Evolutionary conservation across 2,113 vertebrate species (phyloP).

Genomic region (Phylloscopus whistleri): DNA sequence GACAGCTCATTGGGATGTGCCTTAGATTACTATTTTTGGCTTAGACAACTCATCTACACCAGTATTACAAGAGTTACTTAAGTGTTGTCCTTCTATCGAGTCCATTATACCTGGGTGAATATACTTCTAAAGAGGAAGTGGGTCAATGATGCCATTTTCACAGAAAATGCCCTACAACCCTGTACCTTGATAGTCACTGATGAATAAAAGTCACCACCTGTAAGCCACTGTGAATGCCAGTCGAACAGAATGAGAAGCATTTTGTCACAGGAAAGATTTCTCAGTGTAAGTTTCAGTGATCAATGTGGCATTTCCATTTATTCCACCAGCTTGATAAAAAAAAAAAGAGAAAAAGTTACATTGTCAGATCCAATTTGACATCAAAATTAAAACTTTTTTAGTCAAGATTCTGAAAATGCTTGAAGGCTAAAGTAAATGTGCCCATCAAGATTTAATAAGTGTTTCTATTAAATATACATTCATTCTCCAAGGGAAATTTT

Average conservation of each 20-base stretch:
- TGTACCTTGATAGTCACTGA: neutral
- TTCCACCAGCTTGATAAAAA: neutral
- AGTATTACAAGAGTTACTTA: neutral
- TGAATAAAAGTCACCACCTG: neutral
- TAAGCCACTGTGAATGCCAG: neutral
- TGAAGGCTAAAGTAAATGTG: neutral
- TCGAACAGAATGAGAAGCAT: neutral
- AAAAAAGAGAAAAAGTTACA: neutral
- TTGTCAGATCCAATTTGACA: neutral
- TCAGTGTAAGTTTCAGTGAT: neutral
- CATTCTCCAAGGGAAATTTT: neutral
- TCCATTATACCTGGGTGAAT: neutral
- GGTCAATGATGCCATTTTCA: neutral
- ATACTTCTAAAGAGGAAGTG: neutral
- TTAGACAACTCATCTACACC: neutral
- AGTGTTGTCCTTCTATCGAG: neutral
- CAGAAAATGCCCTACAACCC: neutral
- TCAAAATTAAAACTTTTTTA: neutral
- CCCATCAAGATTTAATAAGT: neutral
- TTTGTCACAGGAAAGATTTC: conserved; percentile 9
- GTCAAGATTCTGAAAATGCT: neutral
- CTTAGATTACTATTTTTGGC: neutral
- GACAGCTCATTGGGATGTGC: neutral
- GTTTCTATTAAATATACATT: neutral
- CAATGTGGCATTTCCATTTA: neutral